Base-by-base conservation (phyloP, 2,888 invertebrate genomes). In the Sinhomidia bicolor region DNA sequence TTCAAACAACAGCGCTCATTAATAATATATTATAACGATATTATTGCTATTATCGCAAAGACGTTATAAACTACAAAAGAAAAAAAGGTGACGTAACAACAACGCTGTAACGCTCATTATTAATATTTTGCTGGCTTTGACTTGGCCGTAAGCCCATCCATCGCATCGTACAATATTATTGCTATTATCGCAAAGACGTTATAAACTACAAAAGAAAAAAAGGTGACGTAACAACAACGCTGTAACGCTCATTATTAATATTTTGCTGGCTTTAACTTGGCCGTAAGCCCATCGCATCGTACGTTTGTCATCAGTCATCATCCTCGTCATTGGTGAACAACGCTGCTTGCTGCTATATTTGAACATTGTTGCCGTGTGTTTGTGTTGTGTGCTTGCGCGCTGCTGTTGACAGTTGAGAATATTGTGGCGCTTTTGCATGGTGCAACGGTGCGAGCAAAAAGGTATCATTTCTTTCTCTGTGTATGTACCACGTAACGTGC, bases 61-160 rank as follows among this genome's bases (percentile, higher is more conserved):
- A 47, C 74, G 60, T 80, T 74, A 65, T n/a, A n/a, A 65, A 57
- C n/a, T 60, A 65, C 7, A 47, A 17, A 47, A 51, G n/a, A n/a
- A 65, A 81, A 62, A 44, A 36, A 41, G 65, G 51, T 81, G 81
- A 81, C 65, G 81, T 79, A 79, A 80, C 62, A 57, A 23, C 41
- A 36, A 41, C 26, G 76, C 51, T 57, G 57, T 26, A 47, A 47
- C 47, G 74, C 26, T 74, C 26, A 47, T 74, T 3, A 29, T 32
- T 3, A 32, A 9, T 60, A 9, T 23, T 41, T 44, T 44, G 44
- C 20, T 71, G 65, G 36, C 65, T 65, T 10, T 4, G 17, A 5
- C 51, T 51, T 17, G 17, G 47, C 12, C 10, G 47, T 14, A 14
- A 47, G 10, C 14, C n/a, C n/a, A n/a, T n/a, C 47, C 47, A 47